Base-by-base conservation (phyloP, 2,888 invertebrate genomes). In the Unio delphinus region DNA sequence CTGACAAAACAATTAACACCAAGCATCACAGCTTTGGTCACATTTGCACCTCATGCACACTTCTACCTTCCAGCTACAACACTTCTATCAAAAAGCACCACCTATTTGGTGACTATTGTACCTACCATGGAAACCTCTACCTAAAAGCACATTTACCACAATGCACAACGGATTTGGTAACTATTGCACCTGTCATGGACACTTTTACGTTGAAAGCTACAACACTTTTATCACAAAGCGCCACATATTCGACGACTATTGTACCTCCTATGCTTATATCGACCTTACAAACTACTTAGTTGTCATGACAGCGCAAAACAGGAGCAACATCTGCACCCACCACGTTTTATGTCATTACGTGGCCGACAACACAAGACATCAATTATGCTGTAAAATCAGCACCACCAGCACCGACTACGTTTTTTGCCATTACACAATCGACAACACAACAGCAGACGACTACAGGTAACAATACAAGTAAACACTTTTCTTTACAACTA, bases 331-430 rank as follows among this genome's bases (percentile, higher is more conserved):
- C 34, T 7, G 8, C 34, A 34, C 30, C 30, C 6, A 34, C 56
- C 45, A 45, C n/a, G 11, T 15, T 30, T n/a, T 8, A 26, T 56
- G 34, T 58, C 30, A 34, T 56, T 1, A 55, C 30, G 30, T 7
- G 30, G 30, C 6, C 30, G 30, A 34, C 30, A 34, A 34, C 56
- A n/a, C 15, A 23, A 30, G 55, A 8, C 55, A 55, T 8, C 64
- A n/a, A 1, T 1, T 8, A 30, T 23, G 23, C 23, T 23, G 23
- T 23, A 23, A 23, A 23, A 23, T 23, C 23, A 23, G 23, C 23
- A 23, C 23, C 23, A 11, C 17, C 62, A 62, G 34, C 45, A 15
- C 45, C 67, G 11, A 67, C 67, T n/a, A 61, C 67, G n/a, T n/a
- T 18, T 3, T 55, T 57, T 58, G 7, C 66, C 3, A 62, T 60